These are phyloP conservation scores for Barypeithes pellucidus DNA, from an alignment of 2,888 invertebrate species.

Conservation along the genomic window DNA sequence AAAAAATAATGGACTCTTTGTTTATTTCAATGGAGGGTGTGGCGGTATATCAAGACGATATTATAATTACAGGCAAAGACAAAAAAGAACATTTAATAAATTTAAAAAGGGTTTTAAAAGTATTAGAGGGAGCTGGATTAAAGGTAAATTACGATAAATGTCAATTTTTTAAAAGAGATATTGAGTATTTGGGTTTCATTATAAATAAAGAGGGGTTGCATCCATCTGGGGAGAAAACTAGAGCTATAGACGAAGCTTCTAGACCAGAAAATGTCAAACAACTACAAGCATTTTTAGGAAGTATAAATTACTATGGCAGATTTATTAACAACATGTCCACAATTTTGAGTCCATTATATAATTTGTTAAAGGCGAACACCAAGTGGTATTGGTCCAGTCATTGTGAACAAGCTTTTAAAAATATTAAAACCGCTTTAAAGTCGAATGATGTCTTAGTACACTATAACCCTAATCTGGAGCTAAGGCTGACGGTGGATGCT, in stretches of 20 bases:
- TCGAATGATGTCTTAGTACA: conserved; percentile 51
- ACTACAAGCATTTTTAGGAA: conserved; percentile 53
- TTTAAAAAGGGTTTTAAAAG: conserved; percentile 43
- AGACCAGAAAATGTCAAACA: conserved; percentile 44
- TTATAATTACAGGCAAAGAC: conserved; percentile 55
- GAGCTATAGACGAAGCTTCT: conserved; percentile 48
- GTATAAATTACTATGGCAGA: too few relatives aligned
- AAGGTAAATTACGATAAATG: conserved; percentile 49
- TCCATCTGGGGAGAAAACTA: conserved; percentile 36
- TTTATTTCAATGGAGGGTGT: conserved; percentile 57
- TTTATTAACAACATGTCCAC: too few relatives aligned
- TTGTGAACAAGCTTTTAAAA: conserved; percentile 37
- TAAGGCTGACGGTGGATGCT: conserved; percentile 45
- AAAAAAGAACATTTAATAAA: conserved; percentile 41
- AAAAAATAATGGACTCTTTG: conserved; percentile 61
- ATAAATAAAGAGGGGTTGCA: too few relatives aligned
- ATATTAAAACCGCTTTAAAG: conserved; percentile 49
- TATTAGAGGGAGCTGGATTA: conserved; percentile 47
- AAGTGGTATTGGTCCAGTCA: conserved; percentile 45
- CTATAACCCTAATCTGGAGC: conserved; percentile 45
- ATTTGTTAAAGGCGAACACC: conserved; percentile 50
- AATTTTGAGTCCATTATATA: too few relatives aligned
- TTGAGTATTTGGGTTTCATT: too few relatives aligned
- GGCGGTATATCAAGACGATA: conserved; percentile 59
- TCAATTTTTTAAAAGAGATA: conserved; percentile 38